Evolutionary conservation across 2,797 vertebrate species (phyloP), one percentile per base, ranked within the genome.

Genomic region (Scolopax bukidnonensis): DNA sequence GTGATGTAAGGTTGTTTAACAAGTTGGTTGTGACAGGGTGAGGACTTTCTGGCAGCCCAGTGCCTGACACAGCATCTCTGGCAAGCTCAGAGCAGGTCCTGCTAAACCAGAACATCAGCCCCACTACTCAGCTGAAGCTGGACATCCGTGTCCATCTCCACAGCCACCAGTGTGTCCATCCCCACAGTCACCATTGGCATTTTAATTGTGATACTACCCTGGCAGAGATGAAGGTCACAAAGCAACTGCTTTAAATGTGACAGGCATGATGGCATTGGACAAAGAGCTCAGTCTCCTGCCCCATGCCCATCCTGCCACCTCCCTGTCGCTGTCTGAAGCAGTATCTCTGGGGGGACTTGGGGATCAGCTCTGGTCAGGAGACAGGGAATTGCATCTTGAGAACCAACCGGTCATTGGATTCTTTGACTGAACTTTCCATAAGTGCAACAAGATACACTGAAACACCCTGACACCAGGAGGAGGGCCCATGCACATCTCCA

Each of bases 361-460:
- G n/a, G 43, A 25, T 36, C 3, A 3, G 60, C 28, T 84, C 60
- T 25, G 51, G 48, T 7, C 43, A 74, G 20, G 54, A 10, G 53
- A 56, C 24, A 24, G 63, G 65, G 65, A 77, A 8, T 4, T 47
- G 36, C 28, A 32, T 7, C 76, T 77, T 0, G 0, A 38, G 33
- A 87, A 33, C 10, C 32, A 73, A 1, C 4, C 1, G 1, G 17
- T 15, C 38, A 4, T 0, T 18, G 38, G 14, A 15, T 33, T 41
- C 56, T 71, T 50, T 0, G 0, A 14, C 8, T 25, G 70, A 59
- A 67, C 30, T 77, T 77, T 3, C 48, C 15, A 6, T 23, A 80
- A 53, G 20, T 11, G 12, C 64, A 30, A 4, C 12, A 19, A 28
- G 13, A 47, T 10, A 7, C 11, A 6, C 11, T 11, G 40, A 9